Evolutionary conservation across 1,140 invertebrate genomes (phyloP), one percentile per base, ranked within the genome.

Genomic region (Drosophila pandora): DNA sequence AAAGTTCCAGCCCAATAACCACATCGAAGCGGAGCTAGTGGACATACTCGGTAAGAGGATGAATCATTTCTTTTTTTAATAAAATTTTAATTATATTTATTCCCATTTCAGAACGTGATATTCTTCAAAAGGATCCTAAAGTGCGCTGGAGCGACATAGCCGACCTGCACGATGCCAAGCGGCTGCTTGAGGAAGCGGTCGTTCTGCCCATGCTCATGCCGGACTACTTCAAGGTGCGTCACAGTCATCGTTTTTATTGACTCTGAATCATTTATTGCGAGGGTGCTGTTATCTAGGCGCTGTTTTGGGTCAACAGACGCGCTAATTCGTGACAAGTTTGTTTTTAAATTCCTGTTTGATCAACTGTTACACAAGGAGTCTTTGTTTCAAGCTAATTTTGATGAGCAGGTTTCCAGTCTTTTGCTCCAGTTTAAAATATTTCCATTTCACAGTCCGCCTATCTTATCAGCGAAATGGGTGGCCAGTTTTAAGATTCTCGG

Each of bases 181-280:
- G 97, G 70, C 92, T 99, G 30, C 92, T 99, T 17, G 97, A 99
- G 92, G 99, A 99, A 94, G 98, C 99, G 54, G 98, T 99, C 17
- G 98, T 99, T 13, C 93, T 99, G 79, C 99, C 99, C 7, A 97
- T 99, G 95, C 96, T 97, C 94, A 99, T 99, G 95, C 98, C 99
- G 4, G 97, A 99, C 90, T 99, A 98, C 92, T 99, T 99, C 92
- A 99, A 97, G 93, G 96, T 96, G 92, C 48, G 79, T 88, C 62
- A 70, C 39, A 39, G 32, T 4, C 22, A 6, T 13, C 28, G 22
- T 47, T 2, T 3, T 48, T 32, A 32, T 45, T 54, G 22, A 25
- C 45, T 30, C 21, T 80, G 80, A 84, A 62, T 84, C 80, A 84
- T 48, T 23, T 48, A 41, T 32, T 50, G 47, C 52, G 55, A 32